These are phyloP conservation scores for Forficula auricularia DNA, from an alignment of 1,140 invertebrate genomes.

Conservation along the genomic window DNA sequence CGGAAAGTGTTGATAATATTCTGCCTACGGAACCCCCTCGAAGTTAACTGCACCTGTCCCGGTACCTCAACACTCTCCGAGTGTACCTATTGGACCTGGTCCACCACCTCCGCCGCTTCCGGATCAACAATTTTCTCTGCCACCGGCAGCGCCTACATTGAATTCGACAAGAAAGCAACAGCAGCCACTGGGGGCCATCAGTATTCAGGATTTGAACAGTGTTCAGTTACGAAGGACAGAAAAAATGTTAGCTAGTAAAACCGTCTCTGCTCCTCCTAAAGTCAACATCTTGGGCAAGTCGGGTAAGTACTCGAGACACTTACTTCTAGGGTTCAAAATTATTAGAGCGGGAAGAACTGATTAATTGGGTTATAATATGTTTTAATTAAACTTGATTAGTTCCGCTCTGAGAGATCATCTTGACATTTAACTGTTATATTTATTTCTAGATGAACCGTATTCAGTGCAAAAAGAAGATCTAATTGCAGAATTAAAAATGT, in stretches of 20 bases:
- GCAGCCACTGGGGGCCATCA: constrained; percentile 63
- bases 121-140: constrained; percentile 19
- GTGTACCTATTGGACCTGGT: constrained; percentile 12
- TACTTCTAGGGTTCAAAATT: too few species aligned
- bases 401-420: too few species aligned
- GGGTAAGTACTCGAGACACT: too few species aligned
- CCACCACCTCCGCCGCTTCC: constrained; percentile 40
- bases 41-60: too few species aligned
- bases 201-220: constrained; percentile 66
- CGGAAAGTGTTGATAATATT: too few species aligned
- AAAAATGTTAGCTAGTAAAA: constrained; percentile 54
- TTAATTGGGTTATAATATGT: too few species aligned
- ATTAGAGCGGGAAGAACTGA: too few species aligned
- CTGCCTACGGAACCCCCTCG: too few species aligned
- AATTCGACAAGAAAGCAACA: constrained; percentile 23
- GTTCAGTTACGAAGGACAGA: constrained; percentile 55
- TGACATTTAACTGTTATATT: too few species aligned
- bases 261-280: constrained; percentile 46
- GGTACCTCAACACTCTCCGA: too few species aligned
- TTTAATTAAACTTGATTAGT: too few species aligned
- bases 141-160: constrained; percentile 27
- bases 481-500: constrained; percentile 76
- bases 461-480: constrained; percentile 62
- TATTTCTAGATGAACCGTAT: constrained; percentile 29
- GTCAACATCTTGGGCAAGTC: too few species aligned